Base-by-base conservation (phyloP, 2,113 vertebrate genomes). In the Uropsilus gracilis region DNA sequence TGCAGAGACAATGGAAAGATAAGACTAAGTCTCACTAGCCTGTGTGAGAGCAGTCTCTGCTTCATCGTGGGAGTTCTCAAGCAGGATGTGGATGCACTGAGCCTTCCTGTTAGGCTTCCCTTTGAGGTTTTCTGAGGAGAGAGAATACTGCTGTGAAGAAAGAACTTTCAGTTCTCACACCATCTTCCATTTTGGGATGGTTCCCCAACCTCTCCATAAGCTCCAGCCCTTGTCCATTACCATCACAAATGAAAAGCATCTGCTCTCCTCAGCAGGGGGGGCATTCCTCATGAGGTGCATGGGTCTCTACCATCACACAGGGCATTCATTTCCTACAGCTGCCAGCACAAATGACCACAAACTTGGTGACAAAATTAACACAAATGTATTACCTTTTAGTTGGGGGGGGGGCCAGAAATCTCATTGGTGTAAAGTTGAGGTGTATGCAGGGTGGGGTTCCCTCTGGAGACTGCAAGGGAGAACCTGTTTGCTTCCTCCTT, bases 41-140 rank as follows among this genome's bases (percentile, higher is more conserved):
- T 1, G 4, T 68, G 24, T 16, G 32, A 69, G 46, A n/a, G 18
- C 7, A 22, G 28, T 9, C 39, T 69, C 69, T 4, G 26, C 17
- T 53, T 50, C 18, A 28, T 71, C 0, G 0, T 16, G 44, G 24
- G 32, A 26, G 11, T 32, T 20, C 5, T 61, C 6, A 10, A 63
- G 39, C 64, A 89, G 88, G n/a, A 32, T 16, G 24, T 28, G 64
- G 69, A 84, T 68, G 73, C 32, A 34, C 8, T 18, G 42, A 34
- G 22, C 4, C 44, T 71, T 63, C 59, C 9, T 2, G 0, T 0
- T 37, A 1, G 1, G 13, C 8, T 12, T 18, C 30, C 66, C 46
- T 59, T 75, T 46, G 46, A 34, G 34, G 53, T 5, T 30, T 80
- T 71, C 55, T 30, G 6, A 53, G 18, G 75, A 83, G 16, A 32